Evolutionary conservation across 2,113 vertebrate species (phyloP), one percentile per base, ranked within the genome.

Genomic region (Arvicanthis niloticus): DNA sequence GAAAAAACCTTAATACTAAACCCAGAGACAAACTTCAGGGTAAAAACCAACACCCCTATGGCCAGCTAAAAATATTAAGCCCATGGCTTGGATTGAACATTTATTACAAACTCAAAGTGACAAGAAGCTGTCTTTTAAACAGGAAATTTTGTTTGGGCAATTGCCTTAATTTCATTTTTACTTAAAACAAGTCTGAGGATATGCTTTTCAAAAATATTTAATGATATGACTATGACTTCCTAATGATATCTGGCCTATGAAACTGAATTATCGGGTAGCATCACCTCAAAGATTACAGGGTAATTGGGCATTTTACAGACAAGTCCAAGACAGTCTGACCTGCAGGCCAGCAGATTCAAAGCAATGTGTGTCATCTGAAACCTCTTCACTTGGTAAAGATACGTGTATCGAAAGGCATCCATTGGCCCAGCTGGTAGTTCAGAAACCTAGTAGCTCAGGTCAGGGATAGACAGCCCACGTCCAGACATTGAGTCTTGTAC

Each of bases 1-100:
- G 58, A 88, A 94, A 94, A 97, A 31, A 58, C 89, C 95, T 97
- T 94, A 96, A 85, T 84, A 58, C n/a, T 78, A 95, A 80, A 73
- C 93, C 85, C 60, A 97, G 91, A 97, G 80, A 48, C 78, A 95
- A 58, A 48, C 65, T 97, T 97, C 56, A 84, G 51, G 87, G 77
- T 77, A 62, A 86, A 84, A 97, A 58, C 16, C 48, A 95, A 97
- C 88, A 93, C 56, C 94, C 62, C 2, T 96, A 72, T 15, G 48
- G 67, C 1, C 0, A 85, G 81, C 42, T 70, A 42, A 80, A 91
- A 76, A 48, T 70, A 12, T 90, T 86, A 93, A 89, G 68, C 34
- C 51, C 4, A 19, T 3, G 37, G 56, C 76, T 7, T 77, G 58
- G 6, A 73, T 31, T 65, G 94, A 89, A 6, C 0, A 89, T 56